These are phyloP conservation scores for Hydrolagus colliei DNA, from an alignment of 2,797 vertebrate genomes.

Conservation along the genomic window DNA sequence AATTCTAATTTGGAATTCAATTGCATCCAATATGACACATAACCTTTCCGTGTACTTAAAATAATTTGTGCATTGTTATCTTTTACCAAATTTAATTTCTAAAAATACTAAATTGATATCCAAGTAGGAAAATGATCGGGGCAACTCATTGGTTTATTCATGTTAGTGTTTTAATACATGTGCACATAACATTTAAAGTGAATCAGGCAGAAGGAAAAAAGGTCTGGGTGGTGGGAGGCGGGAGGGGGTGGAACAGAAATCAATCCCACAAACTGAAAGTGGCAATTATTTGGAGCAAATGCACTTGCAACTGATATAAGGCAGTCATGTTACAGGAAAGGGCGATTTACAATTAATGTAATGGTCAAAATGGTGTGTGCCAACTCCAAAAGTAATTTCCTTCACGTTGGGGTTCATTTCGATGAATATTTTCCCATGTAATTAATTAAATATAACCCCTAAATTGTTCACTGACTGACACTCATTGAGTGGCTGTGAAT, in stretches of 20 bases:
- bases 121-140: background rate
- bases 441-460: background rate
- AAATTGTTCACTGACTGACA: background rate
- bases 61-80: no score
- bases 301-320: background rate
- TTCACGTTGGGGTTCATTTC: background rate
- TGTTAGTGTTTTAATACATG: background rate
- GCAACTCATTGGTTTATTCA: no score
- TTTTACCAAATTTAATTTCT: background rate
- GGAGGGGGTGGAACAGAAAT: background rate
- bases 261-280: background rate
- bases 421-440: background rate
- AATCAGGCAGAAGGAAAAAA: background rate
- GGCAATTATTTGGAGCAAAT: slow-evolving; percentile 19
- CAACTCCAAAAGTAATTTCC: background rate
- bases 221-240: no score
- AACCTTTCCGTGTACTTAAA: no score
- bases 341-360: background rate
- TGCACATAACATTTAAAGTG: background rate
- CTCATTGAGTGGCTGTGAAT: background rate
- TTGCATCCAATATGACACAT: no score
- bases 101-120: background rate
- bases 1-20: no score
- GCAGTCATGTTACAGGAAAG: background rate
- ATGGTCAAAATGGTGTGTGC: background rate